Conservation (phyloP, 1,140 invertebrate species). For the Alviniconcha marisindica region DNA sequence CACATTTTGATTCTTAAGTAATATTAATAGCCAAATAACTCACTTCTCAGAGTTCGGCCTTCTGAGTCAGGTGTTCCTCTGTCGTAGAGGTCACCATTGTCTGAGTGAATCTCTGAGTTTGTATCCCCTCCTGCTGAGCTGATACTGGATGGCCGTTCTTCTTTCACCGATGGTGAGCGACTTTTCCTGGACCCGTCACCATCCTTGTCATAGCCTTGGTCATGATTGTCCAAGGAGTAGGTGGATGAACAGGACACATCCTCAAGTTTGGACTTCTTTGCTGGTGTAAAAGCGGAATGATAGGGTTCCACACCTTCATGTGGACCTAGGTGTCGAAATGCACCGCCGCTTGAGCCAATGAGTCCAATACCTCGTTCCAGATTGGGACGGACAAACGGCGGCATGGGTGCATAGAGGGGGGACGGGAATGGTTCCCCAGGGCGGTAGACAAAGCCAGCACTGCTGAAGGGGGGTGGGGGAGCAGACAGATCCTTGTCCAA, state of each 20-base stretch:
- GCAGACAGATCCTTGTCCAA: slow-evolving; percentile 62
- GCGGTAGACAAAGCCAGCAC: slow-evolving; percentile 66
- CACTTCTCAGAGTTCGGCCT: slow-evolving; percentile 70
- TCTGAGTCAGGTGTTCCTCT: slow-evolving; percentile 71
- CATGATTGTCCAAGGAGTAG: not conserved
- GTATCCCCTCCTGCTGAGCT: slow-evolving; percentile 66
- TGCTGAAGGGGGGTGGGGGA: slow-evolving; percentile 55
- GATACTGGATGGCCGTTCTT: slow-evolving; percentile 68
- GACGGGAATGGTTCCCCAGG: slow-evolving; percentile 66
- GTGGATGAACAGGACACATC: slow-evolving; percentile 47
- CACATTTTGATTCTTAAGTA: not conserved
- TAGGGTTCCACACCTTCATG: slow-evolving; percentile 61
- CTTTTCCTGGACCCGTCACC: slow-evolving; percentile 33
- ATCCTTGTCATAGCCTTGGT: slow-evolving; percentile 33
- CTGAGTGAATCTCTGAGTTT: slow-evolving; percentile 69
- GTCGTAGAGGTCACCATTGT: slow-evolving; percentile 64
- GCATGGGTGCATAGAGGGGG: slow-evolving; percentile 67
- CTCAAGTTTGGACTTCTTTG: slow-evolving; percentile 67
- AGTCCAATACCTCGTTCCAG: slow-evolving; percentile 55
- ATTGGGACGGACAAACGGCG: slow-evolving; percentile 63
- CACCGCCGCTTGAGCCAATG: slow-evolving; percentile 50
- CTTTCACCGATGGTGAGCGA: slow-evolving; percentile 53
- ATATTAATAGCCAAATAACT: slow-evolving; percentile 49
- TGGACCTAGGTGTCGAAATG: slow-evolving; percentile 66
- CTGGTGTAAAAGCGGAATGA: slow-evolving; percentile 73